phyloP scores from a whole-genome alignment of 2,113 vertebrate genomes.

The Forbesichthys papilliferus region DNA sequence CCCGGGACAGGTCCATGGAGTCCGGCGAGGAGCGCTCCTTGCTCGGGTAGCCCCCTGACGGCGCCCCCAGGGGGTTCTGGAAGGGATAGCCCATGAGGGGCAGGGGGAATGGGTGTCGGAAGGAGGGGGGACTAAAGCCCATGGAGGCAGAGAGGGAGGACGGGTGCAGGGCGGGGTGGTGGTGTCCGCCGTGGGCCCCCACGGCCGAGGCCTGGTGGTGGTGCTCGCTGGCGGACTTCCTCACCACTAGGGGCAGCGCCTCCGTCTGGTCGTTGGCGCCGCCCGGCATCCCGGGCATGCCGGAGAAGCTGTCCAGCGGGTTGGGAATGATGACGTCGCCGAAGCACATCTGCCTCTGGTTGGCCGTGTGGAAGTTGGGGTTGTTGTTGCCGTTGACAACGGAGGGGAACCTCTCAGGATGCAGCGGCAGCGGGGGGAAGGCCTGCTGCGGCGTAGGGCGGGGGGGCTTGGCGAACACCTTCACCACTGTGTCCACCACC shows the following conservation, averaged over 20 bases:
- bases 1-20: slow-evolving; percentile 94
- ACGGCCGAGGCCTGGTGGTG: slow-evolving; percentile 87
- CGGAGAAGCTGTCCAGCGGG: slow-evolving; percentile 89
- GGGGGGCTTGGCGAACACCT: slow-evolving; percentile 95
- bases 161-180: slow-evolving; percentile 90
- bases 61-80: slow-evolving; percentile 88
- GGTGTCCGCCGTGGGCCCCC: slow-evolving; percentile 85
- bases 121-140: slow-evolving; percentile 92
- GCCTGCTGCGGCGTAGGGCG: slow-evolving; percentile 92
- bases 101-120: slow-evolving; percentile 93
- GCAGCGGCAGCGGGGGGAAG: slow-evolving; percentile 91
- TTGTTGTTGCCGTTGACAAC: slow-evolving; percentile 91
- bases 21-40: slow-evolving; percentile 94
- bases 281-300: slow-evolving; percentile 83
- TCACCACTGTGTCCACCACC: slow-evolving; percentile 97
- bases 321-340: slow-evolving; percentile 98
- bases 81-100: slow-evolving; percentile 97
- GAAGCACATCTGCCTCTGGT: slow-evolving; percentile 95
- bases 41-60: slow-evolving; percentile 85
- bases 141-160: slow-evolving; percentile 91
- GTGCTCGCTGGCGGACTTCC: slow-evolving; percentile 92
- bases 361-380: slow-evolving; percentile 95
- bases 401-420: slow-evolving; percentile 87
- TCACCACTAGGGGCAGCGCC: slow-evolving; percentile 93
- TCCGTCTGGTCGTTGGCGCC: slow-evolving; percentile 93